Percentiles rank a stretch among this genome's conserved stretches.
Conservation (phyloP, 2,113 vertebrate genomes). For the Nipponia nippon region DNA sequence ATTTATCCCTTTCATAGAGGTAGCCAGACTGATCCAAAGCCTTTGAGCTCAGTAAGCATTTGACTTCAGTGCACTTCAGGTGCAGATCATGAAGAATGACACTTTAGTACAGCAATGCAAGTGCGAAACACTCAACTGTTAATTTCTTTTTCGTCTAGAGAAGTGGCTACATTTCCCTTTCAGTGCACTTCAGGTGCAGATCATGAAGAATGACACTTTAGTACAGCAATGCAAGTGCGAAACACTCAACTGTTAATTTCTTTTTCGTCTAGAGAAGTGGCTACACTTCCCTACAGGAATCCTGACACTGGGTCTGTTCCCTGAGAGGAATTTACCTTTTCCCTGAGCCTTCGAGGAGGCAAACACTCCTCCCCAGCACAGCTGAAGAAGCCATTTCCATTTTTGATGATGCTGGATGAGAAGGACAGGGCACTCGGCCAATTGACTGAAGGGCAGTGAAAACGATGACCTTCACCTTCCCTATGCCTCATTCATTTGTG, state of each 20-base stretch:
- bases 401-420: not conserved
- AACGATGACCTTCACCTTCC: not conserved
- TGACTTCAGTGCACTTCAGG: not conserved
- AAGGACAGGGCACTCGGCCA: not conserved
- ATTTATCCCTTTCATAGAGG: not conserved
- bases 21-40: not conserved
- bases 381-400: not conserved
- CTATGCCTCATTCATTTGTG: not conserved
- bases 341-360: not conserved
- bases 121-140: not conserved
- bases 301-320: not conserved
- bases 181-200: not conserved
- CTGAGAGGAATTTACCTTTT: not conserved
- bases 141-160: not conserved
- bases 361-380: not conserved
- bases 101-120: not conserved
- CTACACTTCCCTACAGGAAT: not conserved
- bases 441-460: not conserved
- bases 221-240: not conserved
- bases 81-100: not conserved
- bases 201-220: not conserved
- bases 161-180: not conserved
- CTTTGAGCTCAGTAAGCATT: not conserved
- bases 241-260: not conserved
- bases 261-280: not conserved